Evolutionary conservation across 2,797 vertebrate species (phyloP), one percentile per base, ranked within the genome.

Genomic region (Chaetophractus vellerosus): DNA sequence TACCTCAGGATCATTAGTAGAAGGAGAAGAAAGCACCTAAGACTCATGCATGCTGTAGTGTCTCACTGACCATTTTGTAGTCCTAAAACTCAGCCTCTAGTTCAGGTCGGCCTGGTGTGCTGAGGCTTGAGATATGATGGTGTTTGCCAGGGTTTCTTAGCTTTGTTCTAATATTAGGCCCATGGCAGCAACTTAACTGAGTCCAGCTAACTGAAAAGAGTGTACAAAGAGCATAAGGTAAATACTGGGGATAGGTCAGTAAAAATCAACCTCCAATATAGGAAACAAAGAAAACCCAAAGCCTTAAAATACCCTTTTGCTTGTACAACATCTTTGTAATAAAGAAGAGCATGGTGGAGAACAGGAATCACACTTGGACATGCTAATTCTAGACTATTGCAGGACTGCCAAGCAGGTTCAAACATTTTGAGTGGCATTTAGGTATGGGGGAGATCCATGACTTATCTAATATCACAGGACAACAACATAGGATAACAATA

Each of bases 31-130:
- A 57, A 3, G 9, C 15, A 14, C 16, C 18, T 14, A 18, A 41
- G 12, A 21, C 9, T 61, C 31, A 23, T 0, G 1, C 12, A 12
- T 1, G 16, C 3, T 2, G 1, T 14, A 82, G 4, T 3, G 0
- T 78, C 21, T 52, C 66, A 10, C 33, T n/a, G 12, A 5, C 41
- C 26, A 16, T 59, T 41, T 38, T 36, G 21, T 21, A 36, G 19
- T 71, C 61, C n/a, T 94, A 26, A 74, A 48, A 59, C 41, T 72
- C 31, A n/a, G 7, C 28, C 24, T 93, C 8, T n/a, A 23, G 2
- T 84, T 91, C n/a, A 69, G 15, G 5, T 1, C 31, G 68, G 24
- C 31, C 26, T 72, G 23, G 14, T 41, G 14, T 28, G 48, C 5
- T 0, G 1, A 90, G 61, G 6, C 23, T 72, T 26, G 50, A 38